Conservation (phyloP, 2,797 vertebrate species). For the Danio kyathit region DNA sequence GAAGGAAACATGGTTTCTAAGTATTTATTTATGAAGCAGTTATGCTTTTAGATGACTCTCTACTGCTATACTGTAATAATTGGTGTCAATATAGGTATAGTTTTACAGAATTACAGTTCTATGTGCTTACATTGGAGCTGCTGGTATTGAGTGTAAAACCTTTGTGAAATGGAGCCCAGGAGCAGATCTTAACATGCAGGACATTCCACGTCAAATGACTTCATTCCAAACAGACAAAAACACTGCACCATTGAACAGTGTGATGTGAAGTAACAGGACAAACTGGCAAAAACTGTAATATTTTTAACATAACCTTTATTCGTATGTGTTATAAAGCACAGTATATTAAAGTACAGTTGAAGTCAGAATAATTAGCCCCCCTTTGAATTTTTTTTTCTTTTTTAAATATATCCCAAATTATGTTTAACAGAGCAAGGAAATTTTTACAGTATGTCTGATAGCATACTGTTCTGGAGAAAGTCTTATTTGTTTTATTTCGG, state of each 20-base stretch:
- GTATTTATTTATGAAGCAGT: neutral
- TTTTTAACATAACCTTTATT: neutral
- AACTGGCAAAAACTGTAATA: neutral
- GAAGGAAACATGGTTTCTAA: too few species aligned
- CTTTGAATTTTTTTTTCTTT: too few species aligned
- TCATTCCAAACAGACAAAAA: neutral
- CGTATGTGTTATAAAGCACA: neutral
- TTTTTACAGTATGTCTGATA: too few species aligned
- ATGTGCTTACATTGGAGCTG: neutral
- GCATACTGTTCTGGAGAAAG: too few species aligned
- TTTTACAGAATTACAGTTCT: neutral
- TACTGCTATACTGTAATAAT: neutral
- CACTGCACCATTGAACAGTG: neutral
- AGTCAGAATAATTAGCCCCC: too few species aligned
- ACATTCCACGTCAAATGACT: neutral
- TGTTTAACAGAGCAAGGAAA: too few species aligned
- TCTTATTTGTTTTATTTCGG: too few species aligned
- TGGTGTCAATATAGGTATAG: neutral
- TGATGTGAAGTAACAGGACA: neutral
- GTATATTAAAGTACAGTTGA: neutral
- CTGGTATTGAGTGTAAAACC: neutral
- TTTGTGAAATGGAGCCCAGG: neutral
- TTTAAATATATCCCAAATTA: too few species aligned
- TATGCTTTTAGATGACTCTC: neutral
- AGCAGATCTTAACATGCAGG: constrained; percentile 12